A percentile compares a stretch with the other conserved stretches of the same genome.
Conservation (phyloP, 2,113 vertebrate genomes). For the Ellobius talpinus region DNA sequence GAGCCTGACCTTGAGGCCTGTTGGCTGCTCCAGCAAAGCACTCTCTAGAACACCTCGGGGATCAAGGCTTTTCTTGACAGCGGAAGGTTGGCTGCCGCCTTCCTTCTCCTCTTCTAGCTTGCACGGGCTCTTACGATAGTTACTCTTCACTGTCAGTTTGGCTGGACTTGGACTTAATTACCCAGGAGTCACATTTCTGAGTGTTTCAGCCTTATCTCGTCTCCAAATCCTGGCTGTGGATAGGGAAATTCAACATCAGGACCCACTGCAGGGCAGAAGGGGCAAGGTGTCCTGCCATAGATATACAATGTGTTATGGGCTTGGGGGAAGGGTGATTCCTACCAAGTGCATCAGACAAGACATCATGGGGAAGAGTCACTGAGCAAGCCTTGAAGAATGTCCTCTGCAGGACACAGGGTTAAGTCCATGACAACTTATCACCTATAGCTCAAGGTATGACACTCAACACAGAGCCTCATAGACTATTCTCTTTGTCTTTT, state of each 20-base stretch:
- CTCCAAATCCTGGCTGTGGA: neutral
- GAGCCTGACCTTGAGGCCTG: neutral
- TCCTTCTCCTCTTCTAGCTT: neutral
- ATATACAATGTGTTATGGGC: no score
- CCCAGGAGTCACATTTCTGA: neutral
- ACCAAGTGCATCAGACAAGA: neutral
- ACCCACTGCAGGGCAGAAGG: neutral
- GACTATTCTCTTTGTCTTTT: neutral
- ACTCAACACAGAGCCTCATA: neutral
- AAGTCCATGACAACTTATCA: neutral
- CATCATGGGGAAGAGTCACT: rapidly evolving
- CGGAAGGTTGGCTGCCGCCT: neutral
- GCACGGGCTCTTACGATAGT: neutral
- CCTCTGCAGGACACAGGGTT: neutral
- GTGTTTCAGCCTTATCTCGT: neutral
- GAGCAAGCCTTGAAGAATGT: neutral
- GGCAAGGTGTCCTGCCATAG: rapidly evolving
- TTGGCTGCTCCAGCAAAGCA: neutral
- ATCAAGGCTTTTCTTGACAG: neutral
- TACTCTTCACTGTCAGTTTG: neutral
- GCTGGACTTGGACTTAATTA: neutral
- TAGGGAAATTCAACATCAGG: neutral
- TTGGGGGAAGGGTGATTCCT: rapidly evolving
- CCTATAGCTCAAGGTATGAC: neutral
- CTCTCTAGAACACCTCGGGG: neutral